A percentile compares a stretch with the other conserved stretches of the same genome.
phyloP scores from a whole-genome alignment of 2,113 vertebrate genomes.

The Mola mola region DNA sequence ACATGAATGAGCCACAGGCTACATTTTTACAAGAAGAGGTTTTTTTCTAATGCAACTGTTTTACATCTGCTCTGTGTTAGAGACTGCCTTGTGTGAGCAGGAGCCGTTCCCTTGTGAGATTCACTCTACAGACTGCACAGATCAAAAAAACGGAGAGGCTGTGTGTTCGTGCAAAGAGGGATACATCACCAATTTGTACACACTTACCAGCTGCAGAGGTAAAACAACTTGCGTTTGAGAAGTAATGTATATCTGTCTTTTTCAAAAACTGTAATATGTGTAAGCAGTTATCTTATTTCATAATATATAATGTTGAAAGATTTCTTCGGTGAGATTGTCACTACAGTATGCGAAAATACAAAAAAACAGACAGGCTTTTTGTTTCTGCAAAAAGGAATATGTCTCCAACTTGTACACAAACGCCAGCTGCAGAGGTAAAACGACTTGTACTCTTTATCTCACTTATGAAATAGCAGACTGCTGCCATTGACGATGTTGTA shows the following conservation, averaged over 20 bases:
- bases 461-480: no score
- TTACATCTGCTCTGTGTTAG: slow-evolving; percentile 40
- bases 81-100: slow-evolving; percentile 39
- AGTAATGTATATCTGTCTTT: no score
- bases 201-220: slow-evolving; percentile 74
- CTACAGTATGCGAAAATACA: no score
- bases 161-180: slow-evolving; percentile 62
- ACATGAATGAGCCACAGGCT: not conserved
- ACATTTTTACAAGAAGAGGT: not conserved
- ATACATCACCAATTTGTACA: slow-evolving; percentile 49
- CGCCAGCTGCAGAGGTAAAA: no score
- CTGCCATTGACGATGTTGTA: no score
- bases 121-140: slow-evolving; percentile 41
- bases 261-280: no score
- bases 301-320: no score
- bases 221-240: not conserved
- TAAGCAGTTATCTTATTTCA: no score
- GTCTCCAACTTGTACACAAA: slow-evolving; percentile 12
- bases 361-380: no score
- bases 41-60: not conserved
- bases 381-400: slow-evolving; percentile 3
- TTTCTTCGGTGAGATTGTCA: no score
- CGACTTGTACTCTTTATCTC: no score
- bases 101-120: slow-evolving; percentile 55
- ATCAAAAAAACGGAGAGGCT: not conserved